Evolutionary conservation across 2,888 invertebrate species (phyloP), one percentile per base, ranked within the genome.

Genomic region (Pammene aurita): DNA sequence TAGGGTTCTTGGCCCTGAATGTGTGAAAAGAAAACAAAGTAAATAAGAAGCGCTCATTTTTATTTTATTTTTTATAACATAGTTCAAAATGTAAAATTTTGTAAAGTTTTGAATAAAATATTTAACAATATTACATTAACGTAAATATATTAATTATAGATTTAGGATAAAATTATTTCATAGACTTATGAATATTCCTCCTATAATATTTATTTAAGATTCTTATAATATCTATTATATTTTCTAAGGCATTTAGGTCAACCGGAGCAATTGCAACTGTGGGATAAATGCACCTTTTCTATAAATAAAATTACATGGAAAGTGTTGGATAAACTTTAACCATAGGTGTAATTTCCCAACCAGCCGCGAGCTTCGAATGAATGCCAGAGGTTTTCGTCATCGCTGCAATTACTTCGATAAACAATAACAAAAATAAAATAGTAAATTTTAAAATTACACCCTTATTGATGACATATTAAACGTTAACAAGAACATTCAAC

Each of bases 41-140:
- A 5, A 10, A 67, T 80, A 78, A 72, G 80, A 90, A 90, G 90
- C 89, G 86, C 82, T 83, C 81, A 80, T 68, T 86, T 91, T 90
- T 88, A 87, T 9, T 89, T 90, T 80, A 46, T 41, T 69, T 69
- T 69, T 65, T 60, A 80, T 89, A 91, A 91, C 90, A 85, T 90
- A 87, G 84, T 83, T 87, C 84, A 88, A 87, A 87, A 86, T 89
- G 88, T 90, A 92, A 38, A 89, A 90, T 88, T 84, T 88, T 91
- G 88, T 90, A 91, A 90, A 91, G 86, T 87, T 89, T 86, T 87
- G 86, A 89, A 89, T 88, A 89, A 89, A 89, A 87, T 86, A 85
- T 87, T 83, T 82, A 90, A 90, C 90, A 90, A 84, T 84, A 81
- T 62, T 82, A 72, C 68, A 71, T 78, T 80, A 86, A 84, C 82